Evolutionary conservation across 1,140 invertebrate species (phyloP).

Genomic region (Helicoverpa zea): DNA sequence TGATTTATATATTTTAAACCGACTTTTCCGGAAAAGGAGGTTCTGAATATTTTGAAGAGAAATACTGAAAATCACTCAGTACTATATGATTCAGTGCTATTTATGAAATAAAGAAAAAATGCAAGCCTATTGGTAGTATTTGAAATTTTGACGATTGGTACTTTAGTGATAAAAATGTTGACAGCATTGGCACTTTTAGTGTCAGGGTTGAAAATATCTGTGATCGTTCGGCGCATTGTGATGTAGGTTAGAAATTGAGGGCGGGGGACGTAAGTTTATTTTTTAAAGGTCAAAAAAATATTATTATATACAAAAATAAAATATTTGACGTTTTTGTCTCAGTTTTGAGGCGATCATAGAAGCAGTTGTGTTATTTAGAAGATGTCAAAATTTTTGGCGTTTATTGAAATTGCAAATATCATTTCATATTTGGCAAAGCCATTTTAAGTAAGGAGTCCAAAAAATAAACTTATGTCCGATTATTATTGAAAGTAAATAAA

Average conservation of each 20-base stretch:
- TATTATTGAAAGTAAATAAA: slow-evolving; percentile 46
- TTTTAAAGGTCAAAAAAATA: slow-evolving; percentile 20
- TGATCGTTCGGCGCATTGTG: slow-evolving; percentile 69
- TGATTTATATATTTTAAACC: too few species aligned
- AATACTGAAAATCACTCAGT: too few species aligned
- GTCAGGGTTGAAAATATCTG: slow-evolving; percentile 69
- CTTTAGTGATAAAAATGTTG: slow-evolving; percentile 25
- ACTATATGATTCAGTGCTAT: too few species aligned
- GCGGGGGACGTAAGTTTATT: slow-evolving; percentile 44
- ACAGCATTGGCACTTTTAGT: slow-evolving; percentile 44
- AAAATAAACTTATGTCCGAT: slow-evolving; percentile 38
- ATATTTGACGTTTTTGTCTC: background rate
- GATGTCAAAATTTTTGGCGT: background rate
- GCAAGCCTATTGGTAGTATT: too few species aligned
- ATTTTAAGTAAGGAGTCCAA: background rate
- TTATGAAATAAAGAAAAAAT: too few species aligned
- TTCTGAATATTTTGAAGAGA: too few species aligned
- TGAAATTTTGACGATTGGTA: background rate
- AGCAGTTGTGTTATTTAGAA: background rate
- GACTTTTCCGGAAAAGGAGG: too few species aligned
- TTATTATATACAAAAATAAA: background rate
- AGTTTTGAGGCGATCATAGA: background rate
- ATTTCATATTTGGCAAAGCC: slow-evolving; percentile 7
- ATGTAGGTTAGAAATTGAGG: slow-evolving; percentile 63
- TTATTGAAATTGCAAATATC: background rate